Evolutionary conservation across 1,140 invertebrate genomes (phyloP).

Genomic region (Drosophila dunni): DNA sequence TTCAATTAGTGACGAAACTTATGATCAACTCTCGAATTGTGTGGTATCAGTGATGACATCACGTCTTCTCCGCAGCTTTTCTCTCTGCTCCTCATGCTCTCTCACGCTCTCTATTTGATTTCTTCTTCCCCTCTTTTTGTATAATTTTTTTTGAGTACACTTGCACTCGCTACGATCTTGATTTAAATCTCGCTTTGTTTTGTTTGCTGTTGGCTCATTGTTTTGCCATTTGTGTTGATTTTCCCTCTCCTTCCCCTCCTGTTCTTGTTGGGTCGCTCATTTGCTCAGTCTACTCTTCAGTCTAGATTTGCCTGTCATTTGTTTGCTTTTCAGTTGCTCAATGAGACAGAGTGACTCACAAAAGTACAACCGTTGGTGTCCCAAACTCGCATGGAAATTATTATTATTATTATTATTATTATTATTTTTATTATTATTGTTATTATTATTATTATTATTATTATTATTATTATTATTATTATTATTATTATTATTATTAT

Average conservation of each 20-base stretch:
- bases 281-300: not conserved
- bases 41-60: no score
- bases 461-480: constrained; percentile 21
- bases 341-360: constrained; percentile 44
- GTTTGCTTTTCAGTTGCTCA: constrained; percentile 16
- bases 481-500: no score
- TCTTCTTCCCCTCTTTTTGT: not conserved
- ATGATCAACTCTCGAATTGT: no score
- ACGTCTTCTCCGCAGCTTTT: no score
- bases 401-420: no score
- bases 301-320: not conserved
- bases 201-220: constrained; percentile 34
- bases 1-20: no score
- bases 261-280: not conserved
- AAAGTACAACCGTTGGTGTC: constrained; percentile 21
- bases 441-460: constrained; percentile 37
- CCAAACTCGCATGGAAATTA: no score
- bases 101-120: not conserved
- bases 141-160: constrained; percentile 30
- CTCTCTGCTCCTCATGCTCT: no score
- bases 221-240: constrained; percentile 48
- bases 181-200: constrained; percentile 36
- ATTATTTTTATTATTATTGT: not conserved
- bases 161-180: constrained; percentile 55
- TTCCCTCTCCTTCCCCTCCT: constrained; percentile 7